Evolutionary conservation across 2,113 vertebrate species (phyloP), one percentile per base, ranked within the genome.

Genomic region (Neoarius graeffei): DNA sequence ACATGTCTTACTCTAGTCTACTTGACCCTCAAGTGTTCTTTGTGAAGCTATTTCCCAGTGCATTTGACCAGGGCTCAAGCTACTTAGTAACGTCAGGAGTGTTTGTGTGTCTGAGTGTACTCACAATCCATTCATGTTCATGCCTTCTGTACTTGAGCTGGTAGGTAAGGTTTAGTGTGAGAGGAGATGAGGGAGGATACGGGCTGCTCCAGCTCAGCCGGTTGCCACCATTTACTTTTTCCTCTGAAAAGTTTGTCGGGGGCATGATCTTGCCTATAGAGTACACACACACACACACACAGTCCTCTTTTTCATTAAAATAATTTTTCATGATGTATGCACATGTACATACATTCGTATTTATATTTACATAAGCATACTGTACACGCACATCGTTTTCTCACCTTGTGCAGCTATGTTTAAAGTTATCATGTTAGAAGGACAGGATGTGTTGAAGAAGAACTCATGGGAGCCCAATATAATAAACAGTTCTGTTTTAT

Each of bases 81-180:
- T 17, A 17, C 10, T 73, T 25, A 82, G 9, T 60, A 25, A 25
- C 1, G 20, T 64, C n/a, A n/a, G 30, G 25, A 52, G 57, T 81
- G 48, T 87, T 52, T 59, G 19, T 30, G 25, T 87, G 9, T 30
- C 7, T 87, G 2, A 23, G 15, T 69, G 60, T 52, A 74, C 94
- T 92, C 77, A 96, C 95, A 23, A 71, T 95, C 95, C 95, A 95
- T 77, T 93, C 89, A n/a, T 93, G 60, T 7, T 35, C 62, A 9
- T 90, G 42, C 1, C 7, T 84, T 85, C 89, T 93, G 91, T 94
- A 95, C 90, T 89, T 89, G 64, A 95, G 90, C 91, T 96, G 93
- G 89, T 94, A 96, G 2, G 13, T 90, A 48, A 95, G 87, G 69
- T 86, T 86, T 13, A 42, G 7, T 90, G 87, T 90, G 84, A 94